phyloP scores from a whole-genome alignment of 2,797 vertebrate species.

The Borostomias antarcticus region DNA sequence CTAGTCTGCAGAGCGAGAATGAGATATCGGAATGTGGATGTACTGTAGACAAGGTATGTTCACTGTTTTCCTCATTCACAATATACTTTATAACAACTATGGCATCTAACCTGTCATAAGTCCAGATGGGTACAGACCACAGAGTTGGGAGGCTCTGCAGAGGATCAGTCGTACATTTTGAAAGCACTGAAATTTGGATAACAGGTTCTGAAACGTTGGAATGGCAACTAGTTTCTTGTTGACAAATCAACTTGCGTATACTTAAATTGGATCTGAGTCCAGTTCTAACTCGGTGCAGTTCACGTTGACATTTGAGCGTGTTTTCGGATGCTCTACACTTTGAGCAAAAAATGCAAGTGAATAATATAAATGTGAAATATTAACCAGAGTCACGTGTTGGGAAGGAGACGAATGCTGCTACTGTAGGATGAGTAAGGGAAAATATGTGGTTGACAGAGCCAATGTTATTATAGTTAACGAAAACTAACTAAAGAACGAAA shows the following conservation, averaged over 20 bases:
- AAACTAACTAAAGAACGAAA: too few species aligned
- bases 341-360: too few species aligned
- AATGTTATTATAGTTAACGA: too few species aligned
- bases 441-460: background rate
- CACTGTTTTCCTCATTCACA: constrained; percentile 5
- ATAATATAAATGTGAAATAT: background rate
- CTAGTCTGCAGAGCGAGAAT: constrained; percentile 31
- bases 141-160: background rate
- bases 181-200: too few species aligned
- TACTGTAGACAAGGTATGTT: constrained; percentile 19
- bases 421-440: background rate
- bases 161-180: too few species aligned
- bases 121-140: background rate
- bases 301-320: too few species aligned
- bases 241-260: too few species aligned
- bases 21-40: constrained; percentile 6
- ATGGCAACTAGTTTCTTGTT: too few species aligned
- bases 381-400: background rate
- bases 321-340: too few species aligned
- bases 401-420: background rate
- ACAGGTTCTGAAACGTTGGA: too few species aligned
- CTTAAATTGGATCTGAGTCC: too few species aligned
- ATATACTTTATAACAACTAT: background rate
- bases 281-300: too few species aligned
- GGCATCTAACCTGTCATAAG: background rate